Conservation (phyloP, 2,113 vertebrate species). For the Parotia lawesii region DNA sequence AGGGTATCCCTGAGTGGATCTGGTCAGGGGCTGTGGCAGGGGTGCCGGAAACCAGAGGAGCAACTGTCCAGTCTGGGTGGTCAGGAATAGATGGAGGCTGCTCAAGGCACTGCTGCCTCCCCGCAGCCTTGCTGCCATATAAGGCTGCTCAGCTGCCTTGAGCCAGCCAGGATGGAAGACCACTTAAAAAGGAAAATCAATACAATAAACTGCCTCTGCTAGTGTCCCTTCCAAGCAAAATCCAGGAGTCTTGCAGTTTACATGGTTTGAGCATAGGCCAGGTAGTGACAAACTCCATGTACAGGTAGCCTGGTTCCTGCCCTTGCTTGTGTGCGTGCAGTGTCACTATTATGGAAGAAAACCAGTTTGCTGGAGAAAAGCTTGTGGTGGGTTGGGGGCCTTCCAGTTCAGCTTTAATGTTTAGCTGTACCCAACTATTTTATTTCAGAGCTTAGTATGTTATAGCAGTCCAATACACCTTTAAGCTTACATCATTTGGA, state of each 20-base stretch:
- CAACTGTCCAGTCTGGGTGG: background rate
- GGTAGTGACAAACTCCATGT: fast-evolving
- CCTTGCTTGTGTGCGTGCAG: fast-evolving
- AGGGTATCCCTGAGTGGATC: background rate
- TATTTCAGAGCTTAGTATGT: background rate
- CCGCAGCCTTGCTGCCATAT: background rate
- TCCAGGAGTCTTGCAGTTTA: background rate
- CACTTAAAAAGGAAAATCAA: background rate
- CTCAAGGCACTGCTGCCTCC: background rate
- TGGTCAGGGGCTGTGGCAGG: background rate
- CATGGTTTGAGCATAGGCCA: fast-evolving
- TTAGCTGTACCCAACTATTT: background rate
- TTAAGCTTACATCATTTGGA: slow-evolving; percentile 18
- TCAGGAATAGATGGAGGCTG: slow-evolving; percentile 28
- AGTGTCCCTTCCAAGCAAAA: background rate
- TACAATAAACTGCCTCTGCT: background rate
- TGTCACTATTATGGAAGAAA: fast-evolving
- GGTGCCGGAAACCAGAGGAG: fast-evolving
- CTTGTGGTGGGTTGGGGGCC: background rate
- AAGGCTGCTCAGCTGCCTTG: background rate
- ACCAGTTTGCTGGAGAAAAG: background rate
- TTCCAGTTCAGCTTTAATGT: background rate
- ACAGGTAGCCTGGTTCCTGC: background rate
- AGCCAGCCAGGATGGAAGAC: background rate
- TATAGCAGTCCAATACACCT: background rate